Evolutionary conservation across 2,888 invertebrate genomes (phyloP).

Genomic region (Metallyticus violacea): DNA sequence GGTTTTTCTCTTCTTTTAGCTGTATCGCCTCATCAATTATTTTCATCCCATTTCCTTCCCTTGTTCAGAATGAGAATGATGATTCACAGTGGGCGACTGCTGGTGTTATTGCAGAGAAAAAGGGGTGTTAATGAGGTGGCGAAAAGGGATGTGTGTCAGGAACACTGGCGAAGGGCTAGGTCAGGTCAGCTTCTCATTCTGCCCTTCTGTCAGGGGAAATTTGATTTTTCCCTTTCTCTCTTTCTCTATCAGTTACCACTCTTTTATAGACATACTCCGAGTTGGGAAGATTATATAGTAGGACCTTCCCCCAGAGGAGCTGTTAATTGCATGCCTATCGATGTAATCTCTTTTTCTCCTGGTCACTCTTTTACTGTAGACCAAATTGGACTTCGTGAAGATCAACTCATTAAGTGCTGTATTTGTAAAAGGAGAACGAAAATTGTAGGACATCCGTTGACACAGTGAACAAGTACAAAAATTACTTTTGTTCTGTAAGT

Average conservation of each 20-base stretch:
- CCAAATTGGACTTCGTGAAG: no score
- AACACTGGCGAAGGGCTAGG: neutral
- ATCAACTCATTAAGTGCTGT: no score
- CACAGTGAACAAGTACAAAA: no score
- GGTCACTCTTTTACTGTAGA: no score
- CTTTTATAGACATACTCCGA: no score
- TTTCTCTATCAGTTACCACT: neutral
- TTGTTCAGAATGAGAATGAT: constrained; percentile 8
- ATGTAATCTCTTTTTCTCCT: no score
- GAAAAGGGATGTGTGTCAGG: neutral
- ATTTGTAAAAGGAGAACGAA: no score
- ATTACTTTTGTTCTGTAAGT: no score
- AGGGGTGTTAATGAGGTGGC: neutral
- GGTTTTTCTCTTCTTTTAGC: no score
- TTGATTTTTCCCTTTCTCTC: neutral
- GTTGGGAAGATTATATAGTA: neutral
- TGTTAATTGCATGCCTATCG: neutral
- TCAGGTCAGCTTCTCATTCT: neutral
- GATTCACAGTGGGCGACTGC: constrained; percentile 21
- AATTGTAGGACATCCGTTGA: no score
- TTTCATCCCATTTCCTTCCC: constrained; percentile 21
- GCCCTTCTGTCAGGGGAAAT: neutral
- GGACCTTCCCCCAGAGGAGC: no score
- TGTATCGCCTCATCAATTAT: constrained; percentile 24
- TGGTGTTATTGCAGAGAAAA: neutral